Base-by-base conservation (phyloP, 30 jellyfish, hydroid and myxozoan species). In the Hydra vulgaris region DNA sequence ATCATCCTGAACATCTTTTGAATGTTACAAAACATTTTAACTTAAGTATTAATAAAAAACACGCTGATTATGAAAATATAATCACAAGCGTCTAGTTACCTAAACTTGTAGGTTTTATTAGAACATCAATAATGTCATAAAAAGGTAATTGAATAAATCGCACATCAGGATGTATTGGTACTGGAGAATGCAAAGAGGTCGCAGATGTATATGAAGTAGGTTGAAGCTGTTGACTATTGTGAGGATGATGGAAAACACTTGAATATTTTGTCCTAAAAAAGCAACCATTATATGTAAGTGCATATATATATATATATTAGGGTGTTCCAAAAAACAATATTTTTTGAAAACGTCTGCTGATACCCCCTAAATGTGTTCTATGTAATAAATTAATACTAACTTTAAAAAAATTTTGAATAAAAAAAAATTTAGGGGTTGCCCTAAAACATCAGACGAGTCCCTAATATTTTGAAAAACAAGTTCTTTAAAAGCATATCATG, bases 81-180 rank as follows among this genome's bases (percentile, higher is more conserved):
- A 40, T 40, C 12, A 40, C 61, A 40, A 12, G 61, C 12, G 12
- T 12, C 61, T 3, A 40, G 8, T 75, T 54, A 91, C 97, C 97
- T 17, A 91, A 82, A 72, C 95, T 91, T 69, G 97, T 82, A 67
- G 97, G 95, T 71, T 83, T 86, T 3, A 87, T 81, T 19, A 91
- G 81, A 25, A 83, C 87, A 83, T 91, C 97, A 76, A 87, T 86
- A 21, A 86, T 53, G 1, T 91, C 96, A 61, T 92, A 85, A 86
- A 91, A 91, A 68, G 95, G 97, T 7, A 91, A 72, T 23, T 74
- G 72, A 23, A 86, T 86, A 73, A 91, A 91, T 26, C 95, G 40
- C 18, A 91, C 97, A 79, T 91, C 97, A 26, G 96, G 97, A 66
- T 91, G 97, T 7, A 91, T 89, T 0, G 97, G 97, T 86, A 91